phyloP scores from a whole-genome alignment of 1,140 invertebrate species.

The Pemphigus obesinymphae region DNA sequence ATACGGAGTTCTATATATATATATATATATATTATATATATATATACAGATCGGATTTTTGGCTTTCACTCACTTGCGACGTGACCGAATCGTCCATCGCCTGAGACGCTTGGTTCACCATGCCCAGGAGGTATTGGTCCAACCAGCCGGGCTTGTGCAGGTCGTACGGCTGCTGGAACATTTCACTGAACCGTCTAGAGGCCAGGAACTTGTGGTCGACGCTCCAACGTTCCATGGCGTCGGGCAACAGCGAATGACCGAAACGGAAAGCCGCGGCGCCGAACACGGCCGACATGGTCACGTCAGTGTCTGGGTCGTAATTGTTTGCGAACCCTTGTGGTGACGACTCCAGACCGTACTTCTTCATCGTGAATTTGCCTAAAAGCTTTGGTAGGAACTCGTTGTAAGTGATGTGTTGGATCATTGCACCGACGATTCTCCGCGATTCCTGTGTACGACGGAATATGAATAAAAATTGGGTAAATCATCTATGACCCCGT shows the following conservation, averaged over 20 bases:
- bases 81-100: slow-evolving; percentile 77
- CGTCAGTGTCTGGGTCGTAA: slow-evolving; percentile 62
- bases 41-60: too few species aligned
- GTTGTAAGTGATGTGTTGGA: slow-evolving; percentile 84
- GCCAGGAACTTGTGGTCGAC: slow-evolving; percentile 44
- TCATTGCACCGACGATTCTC: slow-evolving; percentile 73
- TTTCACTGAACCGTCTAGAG: slow-evolving; percentile 45
- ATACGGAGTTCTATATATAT: too few species aligned
- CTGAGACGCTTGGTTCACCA: slow-evolving; percentile 72
- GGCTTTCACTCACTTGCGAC: slow-evolving; percentile 51
- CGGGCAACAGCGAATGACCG: slow-evolving; percentile 58
- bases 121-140: slow-evolving; percentile 70
- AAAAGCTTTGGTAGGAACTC: slow-evolving; percentile 84
- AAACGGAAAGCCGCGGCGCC: slow-evolving; percentile 61
- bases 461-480: neutral
- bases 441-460: slow-evolving; percentile 64
- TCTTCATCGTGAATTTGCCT: slow-evolving; percentile 53
- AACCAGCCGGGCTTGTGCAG: slow-evolving; percentile 66
- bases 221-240: slow-evolving; percentile 46
- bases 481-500: too few species aligned
- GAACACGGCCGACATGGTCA: slow-evolving; percentile 62
- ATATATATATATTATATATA: too few species aligned
- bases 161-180: slow-evolving; percentile 56
- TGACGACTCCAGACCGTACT: slow-evolving; percentile 74
- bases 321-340: slow-evolving; percentile 50